Percentiles rank a stretch among this genome's conserved stretches.
These are phyloP conservation scores for Ptyas mucosa DNA, from an alignment of 2,113 vertebrate genomes.

Conservation along the genomic window DNA sequence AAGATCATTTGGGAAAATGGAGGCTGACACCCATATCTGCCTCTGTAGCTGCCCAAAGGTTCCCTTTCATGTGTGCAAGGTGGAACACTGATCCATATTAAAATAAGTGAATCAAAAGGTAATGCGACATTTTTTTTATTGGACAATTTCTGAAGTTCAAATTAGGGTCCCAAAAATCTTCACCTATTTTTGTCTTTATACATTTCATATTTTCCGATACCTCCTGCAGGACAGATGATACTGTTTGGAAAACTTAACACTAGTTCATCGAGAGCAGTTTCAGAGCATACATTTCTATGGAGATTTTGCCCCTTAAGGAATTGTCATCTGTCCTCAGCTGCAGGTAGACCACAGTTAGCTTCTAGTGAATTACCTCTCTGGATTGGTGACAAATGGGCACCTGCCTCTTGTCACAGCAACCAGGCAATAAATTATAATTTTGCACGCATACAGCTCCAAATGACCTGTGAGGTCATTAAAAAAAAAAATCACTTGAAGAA, in stretches of 20 bases:
- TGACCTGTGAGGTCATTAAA: background rate
- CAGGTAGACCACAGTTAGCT: background rate
- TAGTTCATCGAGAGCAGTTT: slow-evolving; percentile 13
- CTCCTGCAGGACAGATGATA: slow-evolving; percentile 10
- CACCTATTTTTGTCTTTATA: slow-evolving; percentile 29
- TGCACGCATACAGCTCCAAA: background rate
- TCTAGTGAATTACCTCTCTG: background rate
- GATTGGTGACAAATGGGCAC: background rate
- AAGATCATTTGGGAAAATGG: background rate
- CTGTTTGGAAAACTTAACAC: background rate
- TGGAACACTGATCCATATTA: background rate
- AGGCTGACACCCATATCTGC: background rate
- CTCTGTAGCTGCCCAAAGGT: background rate
- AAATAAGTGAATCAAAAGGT: slow-evolving; percentile 28
- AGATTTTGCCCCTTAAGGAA: background rate
- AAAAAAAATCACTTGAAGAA: background rate
- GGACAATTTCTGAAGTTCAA: slow-evolving; percentile 33
- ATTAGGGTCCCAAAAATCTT: slow-evolving; percentile 9
- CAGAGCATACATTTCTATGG: slow-evolving; percentile 22
- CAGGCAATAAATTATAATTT: background rate
- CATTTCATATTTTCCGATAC: slow-evolving; percentile 25
- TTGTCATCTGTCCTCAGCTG: background rate
- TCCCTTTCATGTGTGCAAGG: background rate
- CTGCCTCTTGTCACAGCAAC: slow-evolving; percentile 4
- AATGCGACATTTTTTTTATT: slow-evolving; percentile 31